These are phyloP conservation scores for Periplaneta americana DNA, from an alignment of 1,140 invertebrate genomes.

Conservation along the genomic window DNA sequence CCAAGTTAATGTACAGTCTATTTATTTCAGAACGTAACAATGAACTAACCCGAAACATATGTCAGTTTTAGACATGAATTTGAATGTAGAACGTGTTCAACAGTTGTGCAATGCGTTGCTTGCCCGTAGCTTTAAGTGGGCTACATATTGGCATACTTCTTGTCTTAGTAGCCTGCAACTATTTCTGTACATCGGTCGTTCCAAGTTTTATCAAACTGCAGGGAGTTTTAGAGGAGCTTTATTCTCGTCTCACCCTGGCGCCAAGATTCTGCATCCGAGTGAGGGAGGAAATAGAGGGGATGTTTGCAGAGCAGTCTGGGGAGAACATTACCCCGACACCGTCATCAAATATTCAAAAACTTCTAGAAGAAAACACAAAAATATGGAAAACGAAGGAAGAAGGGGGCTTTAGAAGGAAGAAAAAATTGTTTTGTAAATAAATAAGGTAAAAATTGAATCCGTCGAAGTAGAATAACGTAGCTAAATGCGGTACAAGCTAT, in stretches of 20 bases:
- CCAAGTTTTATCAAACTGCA: background rate
- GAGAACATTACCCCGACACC: background rate
- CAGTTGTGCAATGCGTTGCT: too few species aligned
- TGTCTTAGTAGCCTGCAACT: too few species aligned
- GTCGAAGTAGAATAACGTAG: background rate
- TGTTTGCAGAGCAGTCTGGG: background rate
- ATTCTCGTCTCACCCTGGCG: background rate
- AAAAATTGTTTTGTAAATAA: background rate
- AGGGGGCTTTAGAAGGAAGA: background rate
- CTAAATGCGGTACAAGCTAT: too few species aligned
- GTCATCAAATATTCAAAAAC: background rate
- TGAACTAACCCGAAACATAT: too few species aligned
- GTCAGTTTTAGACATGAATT: too few species aligned
- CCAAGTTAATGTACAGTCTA: too few species aligned
- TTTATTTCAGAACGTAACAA: too few species aligned
- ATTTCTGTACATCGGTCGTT: too few species aligned
- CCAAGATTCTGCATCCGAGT: background rate
- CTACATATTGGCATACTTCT: too few species aligned
- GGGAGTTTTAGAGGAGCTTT: background rate
- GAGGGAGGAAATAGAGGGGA: background rate
- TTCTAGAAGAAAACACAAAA: background rate
- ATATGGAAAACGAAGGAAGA: background rate
- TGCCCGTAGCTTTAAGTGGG: too few species aligned
- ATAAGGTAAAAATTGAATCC: background rate
- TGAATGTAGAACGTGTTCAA: too few species aligned